phyloP scores from a whole-genome alignment of 2,113 vertebrate genomes.

The Channa maculata region DNA sequence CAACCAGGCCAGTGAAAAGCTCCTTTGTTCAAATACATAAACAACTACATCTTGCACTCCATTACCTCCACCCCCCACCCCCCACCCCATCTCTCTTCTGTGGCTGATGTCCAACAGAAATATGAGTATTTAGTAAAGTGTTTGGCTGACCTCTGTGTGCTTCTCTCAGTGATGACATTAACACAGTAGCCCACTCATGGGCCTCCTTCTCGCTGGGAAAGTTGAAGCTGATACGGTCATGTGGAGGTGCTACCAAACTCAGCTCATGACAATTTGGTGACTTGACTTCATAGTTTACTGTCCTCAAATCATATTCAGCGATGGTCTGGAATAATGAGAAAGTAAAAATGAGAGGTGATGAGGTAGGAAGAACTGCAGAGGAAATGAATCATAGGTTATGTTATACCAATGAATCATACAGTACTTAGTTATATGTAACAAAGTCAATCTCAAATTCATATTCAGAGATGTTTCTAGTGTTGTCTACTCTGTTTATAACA shows the following conservation, averaged over 20 bases:
- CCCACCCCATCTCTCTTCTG: background rate
- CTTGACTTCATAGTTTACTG: slow-evolving; percentile 82
- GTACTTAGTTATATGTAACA: too few species aligned
- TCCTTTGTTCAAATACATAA: slow-evolving; percentile 26
- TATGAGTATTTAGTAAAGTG: background rate
- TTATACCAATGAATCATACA: too few species aligned
- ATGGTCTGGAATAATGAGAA: slow-evolving; percentile 72
- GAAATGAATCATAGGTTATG: too few species aligned
- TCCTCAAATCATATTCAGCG: slow-evolving; percentile 81
- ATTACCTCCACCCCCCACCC: background rate
- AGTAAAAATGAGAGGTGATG: background rate
- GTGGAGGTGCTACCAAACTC: slow-evolving; percentile 62
- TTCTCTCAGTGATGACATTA: slow-evolving; percentile 87
- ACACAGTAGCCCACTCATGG: slow-evolving; percentile 87
- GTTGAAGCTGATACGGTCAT: slow-evolving; percentile 81
- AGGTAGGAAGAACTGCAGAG: background rate
- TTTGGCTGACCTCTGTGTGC: slow-evolving; percentile 83
- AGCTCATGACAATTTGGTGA: slow-evolving; percentile 85
- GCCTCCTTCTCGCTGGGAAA: slow-evolving; percentile 88
- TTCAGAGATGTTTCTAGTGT: too few species aligned
- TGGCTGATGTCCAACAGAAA: background rate
- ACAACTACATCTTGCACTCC: too few species aligned
- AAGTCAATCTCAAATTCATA: too few species aligned
- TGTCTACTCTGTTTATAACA: too few species aligned
- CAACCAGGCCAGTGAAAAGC: slow-evolving; percentile 15